Conservation (phyloP, 2,113 vertebrate genomes). For the Ammodytes dubius region DNA sequence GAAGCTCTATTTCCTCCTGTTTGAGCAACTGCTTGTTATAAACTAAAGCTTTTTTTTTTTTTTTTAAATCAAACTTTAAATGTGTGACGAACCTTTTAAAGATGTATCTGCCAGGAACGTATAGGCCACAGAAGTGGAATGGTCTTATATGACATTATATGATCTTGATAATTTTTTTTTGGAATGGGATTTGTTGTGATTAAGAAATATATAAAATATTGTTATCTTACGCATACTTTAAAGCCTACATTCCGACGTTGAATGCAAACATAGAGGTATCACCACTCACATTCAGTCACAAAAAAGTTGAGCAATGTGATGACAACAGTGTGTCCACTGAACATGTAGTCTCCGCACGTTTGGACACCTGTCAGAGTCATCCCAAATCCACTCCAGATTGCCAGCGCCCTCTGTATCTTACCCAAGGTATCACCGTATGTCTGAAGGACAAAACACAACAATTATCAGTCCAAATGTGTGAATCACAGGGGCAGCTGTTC, state of each 20-base stretch:
- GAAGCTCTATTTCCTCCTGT: not conserved
- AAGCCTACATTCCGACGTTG: not conserved
- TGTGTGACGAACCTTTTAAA: not conserved
- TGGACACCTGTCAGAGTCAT: slow-evolving; percentile 98
- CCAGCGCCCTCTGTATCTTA: slow-evolving; percentile 92
- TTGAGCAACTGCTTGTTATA: not conserved
- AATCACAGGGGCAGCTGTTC: slow-evolving; percentile 24
- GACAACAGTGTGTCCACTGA: slow-evolving; percentile 97
- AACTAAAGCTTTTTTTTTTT: no score
- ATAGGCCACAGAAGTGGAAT: no score
- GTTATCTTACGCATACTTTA: not conserved
- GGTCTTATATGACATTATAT: not conserved
- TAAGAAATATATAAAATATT: not conserved
- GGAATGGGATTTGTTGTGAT: not conserved
- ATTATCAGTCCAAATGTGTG: not conserved
- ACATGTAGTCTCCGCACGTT: slow-evolving; percentile 99
- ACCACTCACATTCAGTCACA: slow-evolving; percentile 83
- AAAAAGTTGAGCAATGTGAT: slow-evolving; percentile 99
- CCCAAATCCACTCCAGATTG: slow-evolving; percentile 97
- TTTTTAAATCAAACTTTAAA: not conserved
- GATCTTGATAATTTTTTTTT: not conserved
- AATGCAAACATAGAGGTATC: not conserved
- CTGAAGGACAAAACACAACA: slow-evolving; percentile 74
- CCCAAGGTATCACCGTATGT: slow-evolving; percentile 91
- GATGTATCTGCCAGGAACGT: not conserved